A percentile compares a stretch with the other conserved stretches of the same genome.
Conservation (phyloP, 2,113 vertebrate genomes). For the Tinamus guttatus region DNA sequence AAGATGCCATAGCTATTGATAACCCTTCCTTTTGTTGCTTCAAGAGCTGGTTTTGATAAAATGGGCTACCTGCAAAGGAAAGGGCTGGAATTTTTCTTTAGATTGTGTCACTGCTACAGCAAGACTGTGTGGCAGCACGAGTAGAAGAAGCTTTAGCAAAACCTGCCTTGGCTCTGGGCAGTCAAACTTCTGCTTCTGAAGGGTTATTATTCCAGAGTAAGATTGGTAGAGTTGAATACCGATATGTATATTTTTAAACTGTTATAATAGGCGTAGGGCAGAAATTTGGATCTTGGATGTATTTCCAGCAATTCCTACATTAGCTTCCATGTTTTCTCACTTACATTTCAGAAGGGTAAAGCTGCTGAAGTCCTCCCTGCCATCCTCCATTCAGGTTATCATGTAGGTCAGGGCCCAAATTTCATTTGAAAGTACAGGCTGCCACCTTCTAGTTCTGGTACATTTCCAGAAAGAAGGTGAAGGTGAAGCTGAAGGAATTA, state of each 20-base stretch:
- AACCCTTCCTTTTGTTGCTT: background rate
- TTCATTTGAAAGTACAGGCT: background rate
- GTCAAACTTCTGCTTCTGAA: background rate
- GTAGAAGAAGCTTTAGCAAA: background rate
- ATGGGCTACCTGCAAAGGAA: background rate
- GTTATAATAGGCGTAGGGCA: background rate
- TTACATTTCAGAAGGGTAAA: background rate
- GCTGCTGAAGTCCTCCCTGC: background rate
- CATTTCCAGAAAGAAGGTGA: background rate
- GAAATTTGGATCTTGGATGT: background rate
- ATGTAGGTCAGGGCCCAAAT: background rate
- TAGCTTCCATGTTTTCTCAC: background rate
- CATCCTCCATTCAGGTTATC: background rate
- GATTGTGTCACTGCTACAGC: background rate
- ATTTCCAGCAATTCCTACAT: rapidly evolving
- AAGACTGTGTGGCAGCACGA: background rate
- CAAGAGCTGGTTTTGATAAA: background rate
- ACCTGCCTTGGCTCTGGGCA: background rate
- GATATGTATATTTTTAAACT: background rate
- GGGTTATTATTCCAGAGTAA: background rate
- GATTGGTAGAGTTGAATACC: background rate
- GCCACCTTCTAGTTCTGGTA: background rate
- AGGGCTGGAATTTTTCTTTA: background rate
- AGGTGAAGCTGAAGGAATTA: background rate
- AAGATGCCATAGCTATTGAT: background rate